A percentile compares a stretch with the other conserved stretches of the same genome.
These are phyloP conservation scores for Eurystomus gularis DNA, from an alignment of 2,113 vertebrate species.

Conservation along the genomic window DNA sequence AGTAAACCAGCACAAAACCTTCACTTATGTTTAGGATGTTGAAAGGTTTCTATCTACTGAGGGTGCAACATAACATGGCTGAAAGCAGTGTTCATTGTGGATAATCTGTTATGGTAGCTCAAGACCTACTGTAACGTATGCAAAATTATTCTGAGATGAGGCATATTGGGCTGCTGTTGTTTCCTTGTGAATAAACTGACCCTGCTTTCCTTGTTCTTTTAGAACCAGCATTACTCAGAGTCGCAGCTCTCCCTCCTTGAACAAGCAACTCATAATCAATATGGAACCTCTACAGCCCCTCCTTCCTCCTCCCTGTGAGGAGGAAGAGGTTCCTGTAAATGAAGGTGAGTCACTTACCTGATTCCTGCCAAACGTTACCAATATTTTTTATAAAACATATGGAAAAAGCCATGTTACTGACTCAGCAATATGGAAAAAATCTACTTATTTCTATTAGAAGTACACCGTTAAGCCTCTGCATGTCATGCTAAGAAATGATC, in stretches of 20 bases:
- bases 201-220: conserved; percentile 41
- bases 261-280: conserved; percentile 97
- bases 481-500: neutral
- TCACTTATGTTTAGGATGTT: neutral
- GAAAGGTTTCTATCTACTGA: neutral
- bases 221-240: conserved; percentile 91
- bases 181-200: neutral
- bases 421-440: neutral
- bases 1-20: neutral
- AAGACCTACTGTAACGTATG: neutral
- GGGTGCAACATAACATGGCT: neutral
- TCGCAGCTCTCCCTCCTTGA: conserved; percentile 90
- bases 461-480: neutral
- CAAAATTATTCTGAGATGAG: neutral
- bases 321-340: conserved; percentile 79
- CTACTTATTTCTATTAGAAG: neutral
- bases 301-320: conserved; percentile 85
- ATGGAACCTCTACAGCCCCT: conserved; percentile 93
- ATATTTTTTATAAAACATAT: neutral
- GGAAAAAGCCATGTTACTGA: neutral
- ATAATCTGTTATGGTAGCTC: neutral
- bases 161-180: neutral
- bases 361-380: neutral
- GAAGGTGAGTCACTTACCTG: conserved; percentile 75
- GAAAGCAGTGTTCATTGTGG: rapidly evolving